Evolutionary conservation across 2,797 vertebrate genomes (phyloP).

Genomic region (Merluccius polli): DNA sequence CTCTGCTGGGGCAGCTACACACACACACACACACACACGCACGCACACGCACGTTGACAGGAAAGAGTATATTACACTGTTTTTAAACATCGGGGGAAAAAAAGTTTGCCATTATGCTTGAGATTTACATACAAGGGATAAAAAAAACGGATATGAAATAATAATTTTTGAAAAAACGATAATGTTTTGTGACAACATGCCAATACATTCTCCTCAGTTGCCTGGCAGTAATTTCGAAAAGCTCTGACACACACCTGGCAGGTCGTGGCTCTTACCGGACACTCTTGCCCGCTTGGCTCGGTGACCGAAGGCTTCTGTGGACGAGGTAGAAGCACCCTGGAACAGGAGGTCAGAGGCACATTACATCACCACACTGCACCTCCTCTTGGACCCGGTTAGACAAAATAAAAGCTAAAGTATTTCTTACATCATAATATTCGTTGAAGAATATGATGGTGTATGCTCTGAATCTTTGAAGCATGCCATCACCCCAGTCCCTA

Average conservation of each 20-base stretch:
- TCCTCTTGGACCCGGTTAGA: background rate
- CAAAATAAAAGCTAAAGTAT: background rate
- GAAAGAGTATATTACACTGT: background rate
- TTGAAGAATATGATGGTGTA: background rate
- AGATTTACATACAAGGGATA: background rate
- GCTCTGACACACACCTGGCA: slow-evolving; percentile 85
- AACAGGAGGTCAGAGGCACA: slow-evolving; percentile 27
- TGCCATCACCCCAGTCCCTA: background rate
- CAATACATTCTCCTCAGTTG: slow-evolving; percentile 33
- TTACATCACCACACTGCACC: slow-evolving; percentile 18
- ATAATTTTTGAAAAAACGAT: slow-evolving; percentile 10
- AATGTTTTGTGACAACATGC: background rate
- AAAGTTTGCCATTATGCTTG: background rate
- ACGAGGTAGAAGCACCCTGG: slow-evolving; percentile 97
- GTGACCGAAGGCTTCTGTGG: slow-evolving; percentile 96
- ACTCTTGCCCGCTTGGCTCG: slow-evolving; percentile 97
- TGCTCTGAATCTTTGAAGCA: background rate
- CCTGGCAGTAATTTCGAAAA: slow-evolving; percentile 31
- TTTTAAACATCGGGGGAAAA: background rate
- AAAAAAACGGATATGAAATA: background rate
- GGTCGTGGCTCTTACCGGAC: slow-evolving; percentile 97
- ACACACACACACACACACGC: background rate
- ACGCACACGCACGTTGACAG: background rate
- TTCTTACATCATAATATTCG: background rate
- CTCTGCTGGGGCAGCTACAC: slow-evolving; percentile 92